These are phyloP conservation scores for Lampropteryx suffumata DNA, from an alignment of 2,888 invertebrate genomes.

Conservation along the genomic window DNA sequence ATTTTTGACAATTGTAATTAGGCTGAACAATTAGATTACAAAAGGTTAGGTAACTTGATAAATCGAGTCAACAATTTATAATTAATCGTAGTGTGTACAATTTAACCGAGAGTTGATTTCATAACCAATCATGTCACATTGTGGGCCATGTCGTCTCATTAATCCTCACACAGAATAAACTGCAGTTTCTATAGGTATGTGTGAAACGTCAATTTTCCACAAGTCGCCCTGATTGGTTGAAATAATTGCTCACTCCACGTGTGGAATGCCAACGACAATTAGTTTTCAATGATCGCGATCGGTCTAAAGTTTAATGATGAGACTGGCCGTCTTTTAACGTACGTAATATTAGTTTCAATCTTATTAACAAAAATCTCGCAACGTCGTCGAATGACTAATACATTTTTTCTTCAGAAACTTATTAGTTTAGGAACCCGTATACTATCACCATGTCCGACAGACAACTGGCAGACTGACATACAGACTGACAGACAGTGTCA, in stretches of 20 bases:
- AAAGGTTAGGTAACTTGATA: too few relatives aligned
- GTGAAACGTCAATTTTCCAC: slow-evolving; percentile 16
- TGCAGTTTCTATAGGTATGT: not conserved
- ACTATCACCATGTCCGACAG: too few relatives aligned
- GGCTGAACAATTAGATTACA: too few relatives aligned
- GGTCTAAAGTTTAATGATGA: not conserved
- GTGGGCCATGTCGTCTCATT: slow-evolving; percentile 9
- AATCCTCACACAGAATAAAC: slow-evolving; percentile 1
- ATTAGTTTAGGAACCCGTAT: too few relatives aligned
- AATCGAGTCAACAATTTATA: slow-evolving; percentile 1
- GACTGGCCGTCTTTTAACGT: not conserved
- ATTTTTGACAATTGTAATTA: too few relatives aligned
- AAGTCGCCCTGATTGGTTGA: slow-evolving; percentile 14
- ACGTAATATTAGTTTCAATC: not conserved
- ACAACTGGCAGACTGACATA: too few relatives aligned
- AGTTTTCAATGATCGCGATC: not conserved
- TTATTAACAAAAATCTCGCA: too few relatives aligned
- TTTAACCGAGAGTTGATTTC: not conserved
- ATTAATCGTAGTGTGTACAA: not conserved
- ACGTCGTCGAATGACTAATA: not conserved
- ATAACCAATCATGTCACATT: slow-evolving; percentile 8
- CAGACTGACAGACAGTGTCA: too few relatives aligned
- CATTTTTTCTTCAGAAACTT: too few relatives aligned
- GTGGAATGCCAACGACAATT: slow-evolving; percentile 4
- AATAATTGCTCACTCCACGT: slow-evolving; percentile 8